These are phyloP conservation scores for Dallia pectoralis DNA, from an alignment of 2,797 vertebrate genomes.

Conservation along the genomic window DNA sequence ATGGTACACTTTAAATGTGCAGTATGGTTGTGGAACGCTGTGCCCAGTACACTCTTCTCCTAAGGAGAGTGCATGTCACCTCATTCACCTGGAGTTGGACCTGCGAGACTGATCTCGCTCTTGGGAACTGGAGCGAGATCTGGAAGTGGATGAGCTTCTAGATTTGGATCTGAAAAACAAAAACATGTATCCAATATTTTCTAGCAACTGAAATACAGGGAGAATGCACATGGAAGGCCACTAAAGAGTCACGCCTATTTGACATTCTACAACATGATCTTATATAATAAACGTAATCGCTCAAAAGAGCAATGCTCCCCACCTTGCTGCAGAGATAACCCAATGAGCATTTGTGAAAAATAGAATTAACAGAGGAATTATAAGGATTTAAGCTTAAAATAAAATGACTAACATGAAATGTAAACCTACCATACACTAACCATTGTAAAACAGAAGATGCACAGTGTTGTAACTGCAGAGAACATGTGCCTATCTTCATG, in stretches of 20 bases:
- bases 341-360: neutral
- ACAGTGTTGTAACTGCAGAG: neutral
- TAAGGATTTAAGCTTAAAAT: neutral
- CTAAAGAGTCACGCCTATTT: neutral
- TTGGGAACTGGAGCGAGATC: constrained; percentile 92
- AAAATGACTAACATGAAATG: neutral
- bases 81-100: constrained; percentile 99
- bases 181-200: constrained; percentile 81
- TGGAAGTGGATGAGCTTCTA: constrained; percentile 96
- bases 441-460: neutral
- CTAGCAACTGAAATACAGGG: constrained; percentile 26
- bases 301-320: neutral
- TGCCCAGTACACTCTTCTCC: constrained; percentile 81
- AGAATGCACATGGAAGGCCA: neutral
- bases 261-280: neutral
- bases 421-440: neutral
- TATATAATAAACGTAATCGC: neutral
- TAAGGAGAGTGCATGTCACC: constrained; percentile 88
- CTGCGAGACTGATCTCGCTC: constrained; percentile 80
- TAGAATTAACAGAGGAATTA: neutral
- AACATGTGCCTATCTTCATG: neutral
- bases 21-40: constrained; percentile 52
- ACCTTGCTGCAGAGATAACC: neutral
- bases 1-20: constrained; percentile 23
- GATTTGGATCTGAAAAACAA: constrained; percentile 96